Evolutionary conservation across 2,797 vertebrate species (phyloP).

Genomic region (Bradypodion ventrale): DNA sequence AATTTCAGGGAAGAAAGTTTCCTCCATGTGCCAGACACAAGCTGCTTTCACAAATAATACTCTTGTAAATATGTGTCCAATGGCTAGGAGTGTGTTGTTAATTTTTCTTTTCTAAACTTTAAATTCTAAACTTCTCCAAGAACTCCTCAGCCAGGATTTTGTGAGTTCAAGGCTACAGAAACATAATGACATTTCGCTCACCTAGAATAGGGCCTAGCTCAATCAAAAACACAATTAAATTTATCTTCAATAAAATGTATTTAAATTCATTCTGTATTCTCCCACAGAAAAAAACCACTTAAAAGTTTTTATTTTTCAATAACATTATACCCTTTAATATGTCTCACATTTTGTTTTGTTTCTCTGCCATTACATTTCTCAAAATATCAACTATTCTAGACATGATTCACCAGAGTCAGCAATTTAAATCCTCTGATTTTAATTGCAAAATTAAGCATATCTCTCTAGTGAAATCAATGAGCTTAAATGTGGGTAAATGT

Average conservation of each 20-base stretch:
- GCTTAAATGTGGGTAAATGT: not conserved
- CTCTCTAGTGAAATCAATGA: not conserved
- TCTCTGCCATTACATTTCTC: constrained; percentile 13
- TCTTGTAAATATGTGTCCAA: too few relatives aligned
- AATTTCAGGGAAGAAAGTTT: too few relatives aligned
- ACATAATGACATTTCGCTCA: too few relatives aligned
- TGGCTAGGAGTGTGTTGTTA: too few relatives aligned
- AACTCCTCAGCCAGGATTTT: too few relatives aligned
- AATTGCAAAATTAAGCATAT: not conserved
- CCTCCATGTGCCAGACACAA: too few relatives aligned
- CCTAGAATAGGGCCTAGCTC: too few relatives aligned
- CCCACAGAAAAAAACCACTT: not conserved
- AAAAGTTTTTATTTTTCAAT: not conserved
- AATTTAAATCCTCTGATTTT: not conserved
- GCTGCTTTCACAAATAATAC: too few relatives aligned
- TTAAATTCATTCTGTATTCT: not conserved
- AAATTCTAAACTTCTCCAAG: too few relatives aligned
- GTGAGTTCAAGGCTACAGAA: too few relatives aligned
- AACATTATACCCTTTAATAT: constrained; percentile 11
- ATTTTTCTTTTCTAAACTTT: too few relatives aligned
- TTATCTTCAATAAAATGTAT: not conserved
- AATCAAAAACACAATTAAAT: not conserved
- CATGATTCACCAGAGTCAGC: not conserved
- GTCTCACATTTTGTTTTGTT: not conserved
- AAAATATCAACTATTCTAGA: too few relatives aligned